These are phyloP conservation scores for Daphoenositta chrysoptera DNA, from an alignment of 2,113 vertebrate species.

Conservation along the genomic window DNA sequence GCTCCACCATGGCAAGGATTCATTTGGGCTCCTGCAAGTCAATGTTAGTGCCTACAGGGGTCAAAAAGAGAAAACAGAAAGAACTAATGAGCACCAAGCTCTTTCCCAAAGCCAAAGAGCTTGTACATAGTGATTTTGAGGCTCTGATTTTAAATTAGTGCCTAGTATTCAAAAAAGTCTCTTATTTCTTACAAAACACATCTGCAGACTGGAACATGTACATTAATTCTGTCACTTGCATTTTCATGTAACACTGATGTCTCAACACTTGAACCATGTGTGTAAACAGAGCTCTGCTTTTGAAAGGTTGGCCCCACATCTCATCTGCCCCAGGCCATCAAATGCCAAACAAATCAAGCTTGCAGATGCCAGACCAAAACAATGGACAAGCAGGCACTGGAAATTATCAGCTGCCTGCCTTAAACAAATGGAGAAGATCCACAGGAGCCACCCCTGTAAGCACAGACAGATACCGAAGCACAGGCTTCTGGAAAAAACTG, in stretches of 20 bases:
- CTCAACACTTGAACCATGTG: background rate
- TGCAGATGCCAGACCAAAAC: background rate
- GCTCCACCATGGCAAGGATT: background rate
- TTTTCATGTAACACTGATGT: background rate
- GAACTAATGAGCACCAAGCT: background rate
- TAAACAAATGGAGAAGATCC: background rate
- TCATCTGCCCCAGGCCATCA: background rate
- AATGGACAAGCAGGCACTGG: background rate
- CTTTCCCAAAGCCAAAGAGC: background rate
- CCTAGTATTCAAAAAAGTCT: background rate
- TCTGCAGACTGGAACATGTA: background rate
- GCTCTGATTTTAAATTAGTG: background rate
- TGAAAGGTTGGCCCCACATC: background rate
- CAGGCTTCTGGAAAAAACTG: background rate
- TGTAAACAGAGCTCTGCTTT: background rate
- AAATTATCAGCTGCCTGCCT: background rate
- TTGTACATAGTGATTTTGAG: background rate
- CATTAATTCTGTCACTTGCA: background rate
- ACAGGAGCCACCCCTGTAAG: background rate
- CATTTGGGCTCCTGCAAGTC: background rate
- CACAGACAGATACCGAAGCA: background rate
- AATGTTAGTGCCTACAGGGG: background rate
- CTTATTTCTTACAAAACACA: background rate
- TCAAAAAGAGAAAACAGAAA: background rate
- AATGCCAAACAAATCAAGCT: background rate